These are phyloP conservation scores for Melanocharis versteri DNA, from an alignment of 2,113 vertebrate genomes.

Conservation along the genomic window DNA sequence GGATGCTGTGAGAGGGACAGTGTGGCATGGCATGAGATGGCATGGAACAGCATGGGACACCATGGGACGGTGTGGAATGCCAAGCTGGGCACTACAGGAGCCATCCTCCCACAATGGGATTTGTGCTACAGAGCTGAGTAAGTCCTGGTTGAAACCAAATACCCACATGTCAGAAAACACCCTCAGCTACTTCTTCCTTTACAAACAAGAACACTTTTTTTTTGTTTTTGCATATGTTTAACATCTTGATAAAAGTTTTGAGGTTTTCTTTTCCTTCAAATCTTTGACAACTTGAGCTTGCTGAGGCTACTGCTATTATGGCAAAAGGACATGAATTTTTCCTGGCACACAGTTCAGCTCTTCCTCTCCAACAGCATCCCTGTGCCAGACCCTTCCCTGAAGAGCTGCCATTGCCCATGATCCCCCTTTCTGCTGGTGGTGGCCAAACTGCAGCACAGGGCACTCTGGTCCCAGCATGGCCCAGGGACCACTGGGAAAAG, in stretches of 20 bases:
- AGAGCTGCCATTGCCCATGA: accelerated
- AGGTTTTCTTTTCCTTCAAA: conserved; percentile 10
- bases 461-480: background rate
- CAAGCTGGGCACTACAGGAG: background rate
- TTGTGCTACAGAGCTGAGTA: background rate
- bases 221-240: background rate
- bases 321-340: background rate
- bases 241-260: conserved; percentile 32
- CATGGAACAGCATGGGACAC: background rate
- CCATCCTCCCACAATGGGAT: background rate
- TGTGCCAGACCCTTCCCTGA: background rate
- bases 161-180: background rate
- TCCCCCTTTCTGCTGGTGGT: background rate
- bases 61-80: accelerated
- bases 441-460: accelerated
- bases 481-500: background rate
- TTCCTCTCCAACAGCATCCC: background rate
- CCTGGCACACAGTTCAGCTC: background rate
- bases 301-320: background rate
- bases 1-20: background rate
- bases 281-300: background rate
- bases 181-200: conserved; percentile 6
- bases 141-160: background rate
- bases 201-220: background rate
- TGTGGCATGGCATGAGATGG: background rate